Conservation (phyloP, 2,888 invertebrate species). For the Agrotis puta region DNA sequence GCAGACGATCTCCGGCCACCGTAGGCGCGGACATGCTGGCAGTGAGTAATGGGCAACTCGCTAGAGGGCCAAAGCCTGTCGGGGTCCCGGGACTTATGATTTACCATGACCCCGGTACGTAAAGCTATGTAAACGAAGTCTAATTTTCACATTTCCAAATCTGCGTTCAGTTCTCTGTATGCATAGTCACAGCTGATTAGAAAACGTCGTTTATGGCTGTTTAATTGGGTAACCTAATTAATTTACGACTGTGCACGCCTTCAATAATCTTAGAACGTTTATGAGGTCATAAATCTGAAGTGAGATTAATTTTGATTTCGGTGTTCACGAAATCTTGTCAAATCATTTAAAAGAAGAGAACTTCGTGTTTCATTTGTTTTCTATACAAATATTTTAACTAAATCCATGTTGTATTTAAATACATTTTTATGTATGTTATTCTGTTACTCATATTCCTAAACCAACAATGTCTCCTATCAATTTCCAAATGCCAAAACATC, state of each 20-base stretch:
- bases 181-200: constrained; percentile 9
- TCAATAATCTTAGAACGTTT: constrained; percentile 40
- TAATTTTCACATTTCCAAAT: constrained; percentile 7
- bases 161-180: neutral
- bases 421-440: too few relatives aligned
- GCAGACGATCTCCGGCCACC: too few relatives aligned
- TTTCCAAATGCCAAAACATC: neutral
- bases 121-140: neutral
- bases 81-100: too few relatives aligned
- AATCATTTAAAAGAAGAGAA: neutral
- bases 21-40: too few relatives aligned
- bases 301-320: constrained; percentile 26
- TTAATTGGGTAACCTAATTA: constrained; percentile 41
- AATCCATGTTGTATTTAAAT: too few relatives aligned
- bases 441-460: too few relatives aligned
- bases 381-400: too few relatives aligned
- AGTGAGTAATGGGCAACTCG: too few relatives aligned
- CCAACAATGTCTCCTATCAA: neutral
- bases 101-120: too few relatives aligned
- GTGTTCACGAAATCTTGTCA: neutral
- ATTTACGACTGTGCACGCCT: constrained; percentile 37
- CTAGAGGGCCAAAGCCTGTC: too few relatives aligned
- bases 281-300: constrained; percentile 42
- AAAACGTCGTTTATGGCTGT: constrained; percentile 13
- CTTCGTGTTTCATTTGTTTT: too few relatives aligned